Evolutionary conservation across 1,140 invertebrate species (phyloP).

Genomic region (Macrobrachium nipponense): DNA sequence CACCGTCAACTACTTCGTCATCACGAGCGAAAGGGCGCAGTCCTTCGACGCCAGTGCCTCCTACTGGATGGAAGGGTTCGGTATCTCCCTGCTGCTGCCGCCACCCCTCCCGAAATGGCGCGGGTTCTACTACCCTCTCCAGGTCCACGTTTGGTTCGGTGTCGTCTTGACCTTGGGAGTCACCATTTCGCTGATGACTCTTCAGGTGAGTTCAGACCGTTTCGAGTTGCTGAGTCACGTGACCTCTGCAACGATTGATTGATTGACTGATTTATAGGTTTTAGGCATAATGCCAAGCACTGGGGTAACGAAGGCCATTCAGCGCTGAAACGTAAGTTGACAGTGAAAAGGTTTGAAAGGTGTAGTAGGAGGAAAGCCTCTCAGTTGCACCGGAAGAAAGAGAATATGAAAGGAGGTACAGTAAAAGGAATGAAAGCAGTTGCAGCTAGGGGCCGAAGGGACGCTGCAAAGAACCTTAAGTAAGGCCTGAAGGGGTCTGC

Average conservation of each 20-base stretch:
- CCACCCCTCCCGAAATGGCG: conserved; percentile 42
- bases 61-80: conserved; percentile 57
- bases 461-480: too few relatives aligned
- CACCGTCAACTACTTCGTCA: conserved; percentile 48
- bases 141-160: not conserved
- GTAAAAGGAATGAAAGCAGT: too few relatives aligned
- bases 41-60: conserved; percentile 36
- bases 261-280: too few relatives aligned
- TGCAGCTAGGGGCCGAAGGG: too few relatives aligned
- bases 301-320: too few relatives aligned
- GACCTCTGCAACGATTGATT: not conserved
- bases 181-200: not conserved
- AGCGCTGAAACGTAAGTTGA: too few relatives aligned
- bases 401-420: too few relatives aligned
- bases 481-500: too few relatives aligned
- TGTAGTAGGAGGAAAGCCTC: too few relatives aligned
- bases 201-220: conserved; percentile 1
- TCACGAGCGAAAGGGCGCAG: conserved; percentile 11
- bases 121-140: conserved; percentile 36
- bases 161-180: not conserved
- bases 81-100: conserved; percentile 23
- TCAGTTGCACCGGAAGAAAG: too few relatives aligned
- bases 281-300: too few relatives aligned
- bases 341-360: not conserved
- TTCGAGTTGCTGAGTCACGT: not conserved